A percentile compares a stretch with the other conserved stretches of the same genome.
Evolutionary conservation across 2,888 invertebrate species (phyloP).

Genomic region (Eilema depressum): DNA sequence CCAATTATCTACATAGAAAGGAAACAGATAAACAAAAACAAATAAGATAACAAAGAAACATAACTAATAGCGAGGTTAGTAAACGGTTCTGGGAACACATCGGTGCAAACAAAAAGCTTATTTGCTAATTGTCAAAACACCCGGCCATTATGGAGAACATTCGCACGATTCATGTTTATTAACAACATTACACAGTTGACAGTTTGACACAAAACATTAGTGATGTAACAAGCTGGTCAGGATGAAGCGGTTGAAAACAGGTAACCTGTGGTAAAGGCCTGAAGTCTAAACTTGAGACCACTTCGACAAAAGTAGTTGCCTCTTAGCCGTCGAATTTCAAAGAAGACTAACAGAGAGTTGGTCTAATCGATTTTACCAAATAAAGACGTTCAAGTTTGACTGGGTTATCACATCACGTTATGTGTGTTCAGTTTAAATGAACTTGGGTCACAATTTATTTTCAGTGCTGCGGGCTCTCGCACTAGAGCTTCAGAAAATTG

Average conservation of each 20-base stretch:
- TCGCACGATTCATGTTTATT: conserved; percentile 25
- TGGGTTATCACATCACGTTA: no score
- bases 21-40: background rate
- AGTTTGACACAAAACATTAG: conserved; percentile 12
- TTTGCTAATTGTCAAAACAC: conserved; percentile 18
- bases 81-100: conserved; percentile 24
- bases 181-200: conserved; percentile 17
- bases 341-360: no score
- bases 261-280: no score
- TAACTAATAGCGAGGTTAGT: background rate
- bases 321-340: no score
- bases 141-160: conserved; percentile 13
- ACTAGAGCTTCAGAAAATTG: no score
- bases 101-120: conserved; percentile 8
- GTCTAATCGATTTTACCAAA: no score
- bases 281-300: no score
- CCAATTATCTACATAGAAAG: background rate
- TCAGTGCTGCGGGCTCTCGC: no score
- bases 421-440: no score
- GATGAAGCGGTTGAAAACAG: background rate
- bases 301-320: no score
- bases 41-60: conserved; percentile 3
- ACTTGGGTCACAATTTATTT: no score
- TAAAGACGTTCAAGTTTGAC: no score
- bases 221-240: background rate